phyloP scores from a whole-genome alignment of 2,888 invertebrate species.

The Taphrorychus bicolor region DNA sequence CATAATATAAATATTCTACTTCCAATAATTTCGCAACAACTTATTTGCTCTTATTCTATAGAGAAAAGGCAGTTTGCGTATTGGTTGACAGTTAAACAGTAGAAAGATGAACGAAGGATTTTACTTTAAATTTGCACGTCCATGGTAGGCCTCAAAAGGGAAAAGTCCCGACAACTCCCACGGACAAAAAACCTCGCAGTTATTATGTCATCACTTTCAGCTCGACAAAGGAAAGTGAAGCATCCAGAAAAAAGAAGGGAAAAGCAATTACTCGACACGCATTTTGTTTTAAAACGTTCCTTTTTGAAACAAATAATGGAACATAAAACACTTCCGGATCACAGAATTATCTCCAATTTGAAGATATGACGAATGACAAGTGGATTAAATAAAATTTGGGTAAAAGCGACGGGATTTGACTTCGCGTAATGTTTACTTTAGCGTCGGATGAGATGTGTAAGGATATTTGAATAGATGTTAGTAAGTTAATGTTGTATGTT shows the following conservation, averaged over 20 bases:
- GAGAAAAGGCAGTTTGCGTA: no score
- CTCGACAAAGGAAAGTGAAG: conserved; percentile 23
- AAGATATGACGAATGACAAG: background rate
- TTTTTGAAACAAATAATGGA: conserved; percentile 10
- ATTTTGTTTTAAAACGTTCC: conserved; percentile 27
- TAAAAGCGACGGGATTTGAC: background rate
- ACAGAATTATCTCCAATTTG: background rate
- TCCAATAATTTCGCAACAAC: no score
- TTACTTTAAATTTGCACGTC: background rate
- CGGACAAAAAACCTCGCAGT: conserved; percentile 24
- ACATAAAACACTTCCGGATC: background rate
- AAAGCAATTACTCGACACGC: conserved; percentile 26
- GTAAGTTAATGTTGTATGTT: no score
- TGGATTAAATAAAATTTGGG: background rate
- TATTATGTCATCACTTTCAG: conserved; percentile 19
- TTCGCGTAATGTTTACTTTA: background rate
- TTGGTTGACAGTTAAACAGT: background rate
- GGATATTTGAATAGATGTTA: no score
- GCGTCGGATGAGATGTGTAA: background rate
- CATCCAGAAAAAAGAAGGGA: conserved; percentile 5
- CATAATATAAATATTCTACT: no score
- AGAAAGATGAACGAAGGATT: background rate
- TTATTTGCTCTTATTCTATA: no score
- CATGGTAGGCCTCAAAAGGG: conserved; percentile 9
- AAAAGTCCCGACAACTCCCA: conserved; percentile 15